Conservation (phyloP, 30 jellyfish, hydroid and myxozoan genomes). For the Pseudorhiza aurosa region DNA sequence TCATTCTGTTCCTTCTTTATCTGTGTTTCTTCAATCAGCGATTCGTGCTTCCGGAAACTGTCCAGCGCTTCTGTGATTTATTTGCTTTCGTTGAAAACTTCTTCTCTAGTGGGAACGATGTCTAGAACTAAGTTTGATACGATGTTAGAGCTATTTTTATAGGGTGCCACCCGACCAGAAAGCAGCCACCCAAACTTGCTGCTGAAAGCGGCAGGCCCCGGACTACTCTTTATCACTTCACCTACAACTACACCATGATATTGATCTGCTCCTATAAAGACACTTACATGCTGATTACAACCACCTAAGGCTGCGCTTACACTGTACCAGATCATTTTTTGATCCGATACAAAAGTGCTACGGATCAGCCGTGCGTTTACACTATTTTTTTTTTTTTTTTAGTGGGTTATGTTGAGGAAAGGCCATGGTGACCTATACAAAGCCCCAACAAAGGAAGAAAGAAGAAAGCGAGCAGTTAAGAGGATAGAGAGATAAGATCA, state of each 20-base stretch:
- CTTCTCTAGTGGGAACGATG: slow-evolving; percentile 9
- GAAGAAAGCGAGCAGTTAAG: no score
- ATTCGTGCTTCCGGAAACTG: slow-evolving; percentile 51
- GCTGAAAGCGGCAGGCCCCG: slow-evolving; percentile 64
- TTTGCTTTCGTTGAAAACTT: slow-evolving; percentile 10
- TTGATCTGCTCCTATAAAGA: slow-evolving; percentile 58
- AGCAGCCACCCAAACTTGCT: slow-evolving; percentile 70
- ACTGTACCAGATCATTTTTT: no score
- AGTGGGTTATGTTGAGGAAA: no score
- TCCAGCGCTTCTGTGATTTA: slow-evolving; percentile 50
- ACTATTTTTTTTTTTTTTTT: no score
- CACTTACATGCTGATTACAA: slow-evolving; percentile 28
- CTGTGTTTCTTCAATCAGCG: neutral
- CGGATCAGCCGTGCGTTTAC: no score
- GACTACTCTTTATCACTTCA: slow-evolving; percentile 47
- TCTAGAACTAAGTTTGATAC: slow-evolving; percentile 40
- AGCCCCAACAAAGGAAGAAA: no score
- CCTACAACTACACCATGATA: slow-evolving; percentile 53
- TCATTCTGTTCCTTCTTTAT: neutral
- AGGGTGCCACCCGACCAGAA: slow-evolving; percentile 34
- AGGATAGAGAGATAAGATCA: no score
- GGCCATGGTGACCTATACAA: no score
- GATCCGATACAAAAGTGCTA: no score
- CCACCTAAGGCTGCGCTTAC: no score
- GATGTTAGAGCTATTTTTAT: slow-evolving; percentile 8